Evolutionary conservation across 1,140 invertebrate genomes (phyloP).

Genomic region (Liolophura sinensis): DNA sequence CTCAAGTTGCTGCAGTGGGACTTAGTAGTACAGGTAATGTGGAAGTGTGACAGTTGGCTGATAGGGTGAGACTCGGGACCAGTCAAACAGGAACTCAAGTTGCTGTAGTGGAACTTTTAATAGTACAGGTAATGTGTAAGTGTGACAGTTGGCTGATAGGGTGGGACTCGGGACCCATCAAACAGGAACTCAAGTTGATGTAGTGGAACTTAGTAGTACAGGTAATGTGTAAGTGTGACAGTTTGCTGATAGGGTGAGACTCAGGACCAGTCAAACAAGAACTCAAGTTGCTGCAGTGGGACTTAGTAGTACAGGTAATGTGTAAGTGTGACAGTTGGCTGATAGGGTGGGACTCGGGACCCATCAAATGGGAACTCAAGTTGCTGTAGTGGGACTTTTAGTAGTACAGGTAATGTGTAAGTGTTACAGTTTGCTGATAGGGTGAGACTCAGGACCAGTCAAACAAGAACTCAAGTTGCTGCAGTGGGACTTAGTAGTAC

Average conservation of each 20-base stretch:
- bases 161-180: conserved; percentile 87
- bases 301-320: conserved; percentile 32
- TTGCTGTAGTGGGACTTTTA: conserved; percentile 80
- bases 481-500: conserved; percentile 71
- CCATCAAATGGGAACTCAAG: conserved; percentile 87
- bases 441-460: conserved; percentile 86
- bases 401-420: conserved; percentile 17
- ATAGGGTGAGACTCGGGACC: conserved; percentile 86
- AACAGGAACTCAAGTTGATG: conserved; percentile 84
- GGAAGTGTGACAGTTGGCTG: conserved; percentile 82
- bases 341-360: conserved; percentile 85
- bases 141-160: conserved; percentile 81
- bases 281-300: conserved; percentile 89
- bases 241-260: conserved; percentile 87
- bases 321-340: conserved; percentile 82
- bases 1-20: conserved; percentile 90
- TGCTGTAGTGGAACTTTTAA: conserved; percentile 79
- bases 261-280: conserved; percentile 86
- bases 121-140: conserved; percentile 57
- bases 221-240: conserved; percentile 73
- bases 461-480: conserved; percentile 88
- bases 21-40: conserved; percentile 22
- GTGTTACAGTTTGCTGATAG: conserved; percentile 82
- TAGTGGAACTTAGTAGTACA: conserved; percentile 71
- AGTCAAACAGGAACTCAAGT: conserved; percentile 86